These are phyloP conservation scores for Sinocyclocheilus rhinocerous DNA, from an alignment of 2,113 vertebrate species.

Conservation along the genomic window DNA sequence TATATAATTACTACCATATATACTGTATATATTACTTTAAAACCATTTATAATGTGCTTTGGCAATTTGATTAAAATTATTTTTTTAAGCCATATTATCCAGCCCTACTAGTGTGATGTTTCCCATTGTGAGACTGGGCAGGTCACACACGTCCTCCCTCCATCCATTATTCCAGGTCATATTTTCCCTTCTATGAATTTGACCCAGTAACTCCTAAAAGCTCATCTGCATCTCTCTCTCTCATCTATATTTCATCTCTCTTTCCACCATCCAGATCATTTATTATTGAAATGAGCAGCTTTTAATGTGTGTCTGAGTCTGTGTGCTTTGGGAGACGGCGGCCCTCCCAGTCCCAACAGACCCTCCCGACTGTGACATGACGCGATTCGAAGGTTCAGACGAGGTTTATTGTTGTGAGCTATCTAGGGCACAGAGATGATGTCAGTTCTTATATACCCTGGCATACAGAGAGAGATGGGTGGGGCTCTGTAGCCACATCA, in stretches of 20 bases:
- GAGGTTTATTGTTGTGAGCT: slow-evolving; percentile 21
- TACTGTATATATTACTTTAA: no score
- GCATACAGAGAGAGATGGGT: slow-evolving; percentile 12
- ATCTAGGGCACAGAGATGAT: slow-evolving; percentile 39
- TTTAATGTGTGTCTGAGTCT: slow-evolving; percentile 29
- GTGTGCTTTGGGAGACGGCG: slow-evolving; percentile 11
- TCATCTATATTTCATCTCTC: slow-evolving; percentile 46
- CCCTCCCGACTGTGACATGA: slow-evolving; percentile 12
- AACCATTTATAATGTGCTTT: no score
- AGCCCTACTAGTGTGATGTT: not conserved
- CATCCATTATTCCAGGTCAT: slow-evolving; percentile 18
- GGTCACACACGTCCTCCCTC: not conserved
- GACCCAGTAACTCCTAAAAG: slow-evolving; percentile 39
- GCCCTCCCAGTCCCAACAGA: not conserved
- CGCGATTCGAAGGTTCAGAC: not conserved
- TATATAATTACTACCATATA: no score
- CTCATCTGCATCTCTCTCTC: slow-evolving; percentile 27
- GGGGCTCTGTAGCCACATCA: slow-evolving; percentile 10
- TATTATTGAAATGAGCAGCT: slow-evolving; percentile 46
- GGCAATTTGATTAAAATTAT: no score
- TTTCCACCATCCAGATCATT: slow-evolving; percentile 36
- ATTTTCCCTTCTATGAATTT: slow-evolving; percentile 30
- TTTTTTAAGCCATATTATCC: not conserved
- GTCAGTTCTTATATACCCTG: slow-evolving; percentile 47
- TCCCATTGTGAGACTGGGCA: not conserved